A percentile compares a stretch with the other conserved stretches of the same genome.
These are phyloP conservation scores for Chrysomallon squamiferum DNA, from an alignment of 1,140 invertebrate genomes.

Conservation along the genomic window DNA sequence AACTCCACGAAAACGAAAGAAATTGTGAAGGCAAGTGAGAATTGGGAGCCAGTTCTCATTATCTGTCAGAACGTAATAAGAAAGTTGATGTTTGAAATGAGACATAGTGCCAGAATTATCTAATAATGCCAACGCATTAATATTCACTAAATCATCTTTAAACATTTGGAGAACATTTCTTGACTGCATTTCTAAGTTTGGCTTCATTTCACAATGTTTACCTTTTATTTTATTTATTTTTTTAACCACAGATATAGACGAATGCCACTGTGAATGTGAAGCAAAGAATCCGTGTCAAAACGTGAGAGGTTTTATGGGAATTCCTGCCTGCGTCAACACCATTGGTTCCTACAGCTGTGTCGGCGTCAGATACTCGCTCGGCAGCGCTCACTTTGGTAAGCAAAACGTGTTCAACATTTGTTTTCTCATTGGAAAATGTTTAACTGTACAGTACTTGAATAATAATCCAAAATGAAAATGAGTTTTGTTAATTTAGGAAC, in stretches of 20 bases:
- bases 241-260: background rate
- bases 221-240: background rate
- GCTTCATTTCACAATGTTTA: background rate
- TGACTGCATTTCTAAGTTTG: background rate
- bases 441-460: too few relatives aligned
- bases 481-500: too few relatives aligned
- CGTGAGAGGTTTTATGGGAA: background rate
- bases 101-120: background rate
- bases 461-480: too few relatives aligned
- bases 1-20: background rate
- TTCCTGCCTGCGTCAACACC: background rate
- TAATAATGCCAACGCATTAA: background rate
- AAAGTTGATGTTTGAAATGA: background rate
- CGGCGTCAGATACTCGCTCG: background rate
- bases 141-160: background rate
- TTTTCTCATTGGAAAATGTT: too few relatives aligned
- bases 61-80: background rate
- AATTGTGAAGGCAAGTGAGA: constrained; percentile 1
- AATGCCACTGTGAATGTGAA: background rate
- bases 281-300: background rate
- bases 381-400: background rate
- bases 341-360: constrained; percentile 1
- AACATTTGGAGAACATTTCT: background rate
- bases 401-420: too few relatives aligned
- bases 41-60: background rate